Base-by-base conservation (phyloP, 2,113 vertebrate genomes). In the Microtus pennsylvanicus region DNA sequence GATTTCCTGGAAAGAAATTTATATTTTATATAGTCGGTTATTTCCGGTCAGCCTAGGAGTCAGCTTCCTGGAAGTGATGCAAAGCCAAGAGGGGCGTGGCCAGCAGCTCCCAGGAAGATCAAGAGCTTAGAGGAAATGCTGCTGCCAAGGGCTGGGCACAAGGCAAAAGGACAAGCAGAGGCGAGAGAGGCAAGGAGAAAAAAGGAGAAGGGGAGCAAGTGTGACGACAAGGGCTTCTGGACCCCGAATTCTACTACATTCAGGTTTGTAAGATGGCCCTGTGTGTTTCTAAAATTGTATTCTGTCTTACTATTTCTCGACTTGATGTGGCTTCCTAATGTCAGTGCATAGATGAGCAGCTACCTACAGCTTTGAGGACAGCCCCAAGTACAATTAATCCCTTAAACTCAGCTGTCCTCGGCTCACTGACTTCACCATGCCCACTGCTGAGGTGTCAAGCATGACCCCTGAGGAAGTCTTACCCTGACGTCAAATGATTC, bases 181-280 rank as follows among this genome's bases (percentile, higher is more conserved):
- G 19, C 4, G 19, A 42, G 42, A 42, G 42, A 74, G 30, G 13
- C 16, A 30, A 8, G 1, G 55, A 70, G 58, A 38, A 4, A 19
- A 30, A 50, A 38, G 7, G 74, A 76, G 26, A 16, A 35, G 0
- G 4, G 90, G 2, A 26, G 4, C 6, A 45, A 65, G 16, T 24
- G 0, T 0, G 3, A 11, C 22, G 38, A 2, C 77, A 7, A 4
- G 3, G 35, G n/a, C 22, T 33, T 45, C 19, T 67, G 5, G n/a
- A 86, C 22, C 76, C 1, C 30, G 13, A 67, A 72, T 22, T 16
- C 81, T 35, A 13, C 11, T 21, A 26, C 16, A 33, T 93, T 74
- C 21, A 5, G 12, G 35, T 90, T 33, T 86, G 26, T 21, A 45
- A 69, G 14, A 12, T n/a, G 38, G 38, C 7, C 14, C 61, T 67